Evolutionary conservation across 2,113 vertebrate species (phyloP).

Genomic region (Datnioides undecimradiatus): DNA sequence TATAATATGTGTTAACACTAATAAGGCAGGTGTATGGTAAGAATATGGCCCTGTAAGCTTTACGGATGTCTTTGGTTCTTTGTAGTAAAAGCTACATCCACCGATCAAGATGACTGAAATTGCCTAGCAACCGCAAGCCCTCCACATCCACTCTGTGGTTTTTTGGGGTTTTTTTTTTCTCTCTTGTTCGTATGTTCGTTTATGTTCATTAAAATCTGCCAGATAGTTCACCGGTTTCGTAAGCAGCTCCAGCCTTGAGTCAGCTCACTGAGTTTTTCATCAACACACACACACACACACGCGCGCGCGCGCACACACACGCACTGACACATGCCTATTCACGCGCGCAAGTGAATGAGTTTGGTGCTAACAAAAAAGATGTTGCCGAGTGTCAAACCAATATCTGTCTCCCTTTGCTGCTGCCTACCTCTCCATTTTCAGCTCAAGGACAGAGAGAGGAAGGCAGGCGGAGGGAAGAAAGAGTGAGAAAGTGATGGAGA

Average conservation of each 20-base stretch:
- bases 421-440: slow-evolving; percentile 75
- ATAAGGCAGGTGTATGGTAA: slow-evolving; percentile 4
- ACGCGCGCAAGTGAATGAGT: slow-evolving; percentile 59
- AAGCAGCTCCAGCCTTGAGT: slow-evolving; percentile 78
- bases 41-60: background rate
- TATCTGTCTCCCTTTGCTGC: slow-evolving; percentile 68
- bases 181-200: slow-evolving; percentile 75
- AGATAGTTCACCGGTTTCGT: slow-evolving; percentile 77
- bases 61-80: slow-evolving; percentile 24
- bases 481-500: slow-evolving; percentile 50
- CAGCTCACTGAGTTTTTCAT: slow-evolving; percentile 72
- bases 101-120: slow-evolving; percentile 61
- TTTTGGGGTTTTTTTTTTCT: background rate
- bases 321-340: slow-evolving; percentile 17
- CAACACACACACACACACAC: slow-evolving; percentile 35
- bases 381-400: slow-evolving; percentile 77
- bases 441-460: slow-evolving; percentile 72
- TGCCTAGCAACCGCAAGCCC: slow-evolving; percentile 65
- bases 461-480: slow-evolving; percentile 38
- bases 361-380: slow-evolving; percentile 71
- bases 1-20: background rate
- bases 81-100: slow-evolving; percentile 42
- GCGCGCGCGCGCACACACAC: background rate
- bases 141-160: slow-evolving; percentile 28
- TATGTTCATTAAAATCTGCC: slow-evolving; percentile 82